Evolutionary conservation across 2,113 vertebrate genomes (phyloP).

Genomic region (Monopterus albus): DNA sequence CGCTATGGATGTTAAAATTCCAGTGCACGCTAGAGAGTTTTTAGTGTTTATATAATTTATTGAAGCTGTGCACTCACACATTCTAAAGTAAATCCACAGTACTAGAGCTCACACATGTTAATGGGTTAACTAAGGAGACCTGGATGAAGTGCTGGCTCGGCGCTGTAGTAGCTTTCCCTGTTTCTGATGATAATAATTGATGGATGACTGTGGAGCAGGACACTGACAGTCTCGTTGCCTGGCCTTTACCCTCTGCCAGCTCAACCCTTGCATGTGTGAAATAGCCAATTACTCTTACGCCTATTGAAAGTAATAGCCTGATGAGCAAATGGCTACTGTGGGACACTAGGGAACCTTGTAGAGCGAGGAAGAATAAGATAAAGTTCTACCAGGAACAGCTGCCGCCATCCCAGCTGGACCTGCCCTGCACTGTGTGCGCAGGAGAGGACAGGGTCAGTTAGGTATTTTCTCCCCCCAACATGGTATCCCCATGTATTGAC

Average conservation of each 20-base stretch:
- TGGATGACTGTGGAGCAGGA: conserved; percentile 86
- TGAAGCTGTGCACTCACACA: conserved; percentile 1
- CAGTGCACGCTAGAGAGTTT: neutral
- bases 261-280: conserved; percentile 98
- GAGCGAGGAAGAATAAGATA: conserved; percentile 87
- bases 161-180: conserved; percentile 83
- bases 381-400: conserved; percentile 89
- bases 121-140: conserved; percentile 70
- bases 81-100: conserved; percentile 1
- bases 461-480: conserved; percentile 82
- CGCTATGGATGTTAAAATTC: neutral
- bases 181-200: conserved; percentile 97
- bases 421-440: neutral
- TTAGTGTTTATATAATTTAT: conserved; percentile 11
- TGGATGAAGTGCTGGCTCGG: conserved; percentile 81
- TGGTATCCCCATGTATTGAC: conserved; percentile 90
- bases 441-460: conserved; percentile 55
- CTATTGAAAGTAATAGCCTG: conserved; percentile 94
- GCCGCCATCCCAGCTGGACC: conserved; percentile 74
- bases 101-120: conserved; percentile 55
- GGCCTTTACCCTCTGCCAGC: conserved; percentile 95
- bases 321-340: conserved; percentile 95
- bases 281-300: conserved; percentile 97
- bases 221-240: conserved; percentile 92
- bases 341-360: conserved; percentile 77